Percentiles rank a stretch among this genome's conserved stretches.
phyloP scores from a whole-genome alignment of 37 sponge, comb jelly and placozoan genomes.

The Axinella damicornis region DNA sequence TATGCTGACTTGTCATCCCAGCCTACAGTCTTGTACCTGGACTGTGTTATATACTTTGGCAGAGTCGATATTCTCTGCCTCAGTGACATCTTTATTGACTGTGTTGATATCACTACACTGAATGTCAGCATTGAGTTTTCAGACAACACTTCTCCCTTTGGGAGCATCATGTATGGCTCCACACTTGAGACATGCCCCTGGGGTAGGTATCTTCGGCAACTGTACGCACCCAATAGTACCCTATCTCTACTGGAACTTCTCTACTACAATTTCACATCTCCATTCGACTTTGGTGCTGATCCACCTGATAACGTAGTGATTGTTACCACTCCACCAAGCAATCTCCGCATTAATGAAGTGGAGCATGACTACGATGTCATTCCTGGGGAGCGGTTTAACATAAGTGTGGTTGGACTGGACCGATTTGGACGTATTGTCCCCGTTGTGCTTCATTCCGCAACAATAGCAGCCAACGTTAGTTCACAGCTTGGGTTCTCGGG shows the following conservation, averaged over 20 bases:
- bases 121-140: constrained; percentile 10
- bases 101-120: background rate
- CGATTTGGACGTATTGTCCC: constrained; percentile 5
- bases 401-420: constrained; percentile 25
- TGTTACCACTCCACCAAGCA: constrained; percentile 10
- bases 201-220: background rate
- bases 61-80: background rate
- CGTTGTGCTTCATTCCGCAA: constrained; percentile 26
- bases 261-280: background rate
- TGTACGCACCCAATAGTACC: too few species aligned
- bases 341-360: background rate
- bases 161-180: constrained; percentile 39
- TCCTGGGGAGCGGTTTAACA: constrained; percentile 33
- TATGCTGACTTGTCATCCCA: background rate
- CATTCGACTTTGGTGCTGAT: constrained; percentile 19
- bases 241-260: too few species aligned
- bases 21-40: background rate
- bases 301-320: background rate
- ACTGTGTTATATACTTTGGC: constrained; percentile 60
- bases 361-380: background rate
- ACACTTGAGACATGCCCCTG: constrained; percentile 54
- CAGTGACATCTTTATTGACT: background rate
- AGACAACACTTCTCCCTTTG: constrained; percentile 29
- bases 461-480: background rate
- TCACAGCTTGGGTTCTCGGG: constrained; percentile 35